Evolutionary conservation across 2,888 invertebrate species (phyloP).

Genomic region (Epicampocera succincta): DNA sequence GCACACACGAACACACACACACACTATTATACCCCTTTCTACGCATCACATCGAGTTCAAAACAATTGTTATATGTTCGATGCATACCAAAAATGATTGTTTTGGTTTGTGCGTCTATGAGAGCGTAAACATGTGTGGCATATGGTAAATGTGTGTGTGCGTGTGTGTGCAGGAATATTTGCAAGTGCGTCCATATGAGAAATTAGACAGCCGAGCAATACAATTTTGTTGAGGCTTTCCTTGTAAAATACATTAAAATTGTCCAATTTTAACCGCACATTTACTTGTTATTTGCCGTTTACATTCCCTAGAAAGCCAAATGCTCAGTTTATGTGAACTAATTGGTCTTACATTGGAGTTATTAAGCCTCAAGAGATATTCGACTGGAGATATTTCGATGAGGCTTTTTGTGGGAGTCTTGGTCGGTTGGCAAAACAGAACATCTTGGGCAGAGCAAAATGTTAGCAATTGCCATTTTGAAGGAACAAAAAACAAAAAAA

Average conservation of each 20-base stretch:
- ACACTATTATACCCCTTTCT: background rate
- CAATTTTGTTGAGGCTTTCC: conserved; percentile 45
- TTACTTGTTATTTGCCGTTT: conserved; percentile 65
- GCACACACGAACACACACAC: background rate
- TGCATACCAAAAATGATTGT: conserved; percentile 57
- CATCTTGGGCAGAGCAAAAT: background rate
- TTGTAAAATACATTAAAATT: conserved; percentile 66
- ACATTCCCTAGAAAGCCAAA: conserved; percentile 45
- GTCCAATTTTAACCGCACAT: conserved; percentile 67
- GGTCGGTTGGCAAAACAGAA: background rate
- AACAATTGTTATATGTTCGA: conserved; percentile 53
- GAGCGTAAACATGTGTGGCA: background rate
- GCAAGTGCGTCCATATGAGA: conserved; percentile 9
- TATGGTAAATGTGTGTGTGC: background rate
- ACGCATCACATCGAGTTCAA: background rate
- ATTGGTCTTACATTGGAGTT: conserved; percentile 69
- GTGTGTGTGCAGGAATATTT: conserved; percentile 8
- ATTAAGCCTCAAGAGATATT: conserved; percentile 61
- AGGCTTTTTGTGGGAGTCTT: conserved; percentile 9
- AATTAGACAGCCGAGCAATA: conserved; percentile 6
- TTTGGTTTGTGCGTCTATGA: conserved; percentile 7
- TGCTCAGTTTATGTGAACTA: conserved; percentile 62
- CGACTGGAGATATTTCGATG: conserved; percentile 34
- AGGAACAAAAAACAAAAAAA: no score
- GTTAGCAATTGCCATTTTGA: conserved; percentile 16